Evolutionary conservation across 2,797 vertebrate species (phyloP).

Genomic region (Ceyx erithaca): DNA sequence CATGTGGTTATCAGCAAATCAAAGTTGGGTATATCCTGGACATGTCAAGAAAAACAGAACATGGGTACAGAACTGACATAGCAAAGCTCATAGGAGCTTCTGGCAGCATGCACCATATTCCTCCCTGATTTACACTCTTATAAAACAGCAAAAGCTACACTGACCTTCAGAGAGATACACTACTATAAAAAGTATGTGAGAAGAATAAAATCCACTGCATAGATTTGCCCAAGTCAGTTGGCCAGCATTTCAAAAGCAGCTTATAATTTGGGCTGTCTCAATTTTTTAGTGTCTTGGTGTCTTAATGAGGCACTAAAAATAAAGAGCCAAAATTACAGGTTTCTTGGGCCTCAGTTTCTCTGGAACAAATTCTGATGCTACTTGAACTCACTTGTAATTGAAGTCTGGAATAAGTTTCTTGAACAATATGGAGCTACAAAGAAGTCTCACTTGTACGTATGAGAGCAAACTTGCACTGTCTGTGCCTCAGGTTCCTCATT

Average conservation of each 20-base stretch:
- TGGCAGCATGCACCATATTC: background rate
- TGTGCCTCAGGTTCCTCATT: background rate
- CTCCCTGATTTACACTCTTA: background rate
- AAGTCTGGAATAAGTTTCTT: background rate
- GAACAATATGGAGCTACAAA: background rate
- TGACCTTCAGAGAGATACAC: background rate
- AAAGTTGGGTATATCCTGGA: background rate
- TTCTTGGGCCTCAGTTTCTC: conserved; percentile 52
- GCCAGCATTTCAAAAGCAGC: conserved; percentile 37
- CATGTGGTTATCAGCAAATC: background rate
- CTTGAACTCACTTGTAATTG: conserved; percentile 1
- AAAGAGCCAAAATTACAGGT: conserved; percentile 60
- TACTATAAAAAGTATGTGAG: background rate
- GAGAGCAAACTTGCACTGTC: background rate
- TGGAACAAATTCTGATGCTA: conserved; percentile 1
- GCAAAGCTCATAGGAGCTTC: background rate
- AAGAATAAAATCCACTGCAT: background rate
- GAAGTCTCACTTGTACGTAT: background rate
- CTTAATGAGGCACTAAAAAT: conserved; percentile 47
- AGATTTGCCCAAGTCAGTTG: background rate
- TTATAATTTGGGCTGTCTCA: conserved; percentile 53
- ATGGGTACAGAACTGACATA: background rate
- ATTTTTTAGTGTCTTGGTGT: conserved; percentile 1
- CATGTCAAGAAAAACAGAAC: background rate
- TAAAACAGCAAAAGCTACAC: background rate